A percentile compares a stretch with the other conserved stretches of the same genome.
These are phyloP conservation scores for Clistopyga incitator DNA, from an alignment of 2,888 invertebrate species.

Conservation along the genomic window DNA sequence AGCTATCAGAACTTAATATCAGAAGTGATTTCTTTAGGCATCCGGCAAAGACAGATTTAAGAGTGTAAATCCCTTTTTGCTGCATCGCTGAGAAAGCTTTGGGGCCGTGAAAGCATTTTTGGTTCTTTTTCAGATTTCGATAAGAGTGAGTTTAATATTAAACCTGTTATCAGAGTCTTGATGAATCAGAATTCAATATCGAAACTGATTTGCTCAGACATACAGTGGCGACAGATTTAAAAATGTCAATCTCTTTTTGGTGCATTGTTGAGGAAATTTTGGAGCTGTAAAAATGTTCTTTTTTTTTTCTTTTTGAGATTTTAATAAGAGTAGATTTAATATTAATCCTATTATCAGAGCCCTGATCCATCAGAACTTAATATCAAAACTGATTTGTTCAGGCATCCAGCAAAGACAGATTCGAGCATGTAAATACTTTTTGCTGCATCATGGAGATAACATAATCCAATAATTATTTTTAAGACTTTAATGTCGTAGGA, in stretches of 20 bases:
- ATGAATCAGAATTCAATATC: not conserved
- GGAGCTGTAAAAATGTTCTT: not conserved
- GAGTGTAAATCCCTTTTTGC: not conserved
- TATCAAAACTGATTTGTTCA: not conserved
- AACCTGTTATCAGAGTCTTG: not conserved
- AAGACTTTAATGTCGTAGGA: too few species aligned
- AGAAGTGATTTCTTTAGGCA: conserved; percentile 14
- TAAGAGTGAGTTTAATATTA: not conserved
- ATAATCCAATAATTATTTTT: too few species aligned
- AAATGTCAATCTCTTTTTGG: not conserved
- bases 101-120: not conserved
- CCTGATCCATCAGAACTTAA: not conserved
- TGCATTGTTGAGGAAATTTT: not conserved
- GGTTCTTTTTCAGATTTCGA: not conserved
- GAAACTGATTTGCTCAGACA: not conserved
- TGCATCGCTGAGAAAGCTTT: not conserved
- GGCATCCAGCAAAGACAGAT: not conserved
- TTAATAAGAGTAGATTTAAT: not conserved
- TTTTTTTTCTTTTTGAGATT: not conserved
- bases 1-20: conserved; percentile 26
- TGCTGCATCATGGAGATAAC: too few species aligned
- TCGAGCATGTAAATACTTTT: too few species aligned
- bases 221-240: not conserved
- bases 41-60: not conserved
- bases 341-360: not conserved